These are phyloP conservation scores for Hystrix brachyura DNA, from an alignment of 2,113 vertebrate genomes.

Conservation along the genomic window DNA sequence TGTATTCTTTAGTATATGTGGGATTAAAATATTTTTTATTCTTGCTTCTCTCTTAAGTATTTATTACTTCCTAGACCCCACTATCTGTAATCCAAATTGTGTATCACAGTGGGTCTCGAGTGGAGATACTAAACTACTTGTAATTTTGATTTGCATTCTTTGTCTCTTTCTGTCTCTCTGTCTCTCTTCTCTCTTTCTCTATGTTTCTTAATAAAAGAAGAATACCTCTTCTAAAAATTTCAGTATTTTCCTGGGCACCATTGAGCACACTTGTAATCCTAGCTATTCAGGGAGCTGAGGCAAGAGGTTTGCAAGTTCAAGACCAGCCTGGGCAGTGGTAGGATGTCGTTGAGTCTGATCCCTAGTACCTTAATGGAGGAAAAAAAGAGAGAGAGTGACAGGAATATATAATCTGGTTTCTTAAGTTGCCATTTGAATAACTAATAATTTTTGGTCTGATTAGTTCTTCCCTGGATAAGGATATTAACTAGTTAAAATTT, in stretches of 20 bases:
- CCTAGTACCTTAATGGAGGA: neutral
- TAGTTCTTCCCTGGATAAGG: slow-evolving; percentile 5
- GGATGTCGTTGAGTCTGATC: neutral
- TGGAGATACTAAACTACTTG: neutral
- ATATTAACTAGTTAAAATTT: slow-evolving; percentile 42
- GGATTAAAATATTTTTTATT: slow-evolving; percentile 38
- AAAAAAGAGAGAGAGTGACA: neutral
- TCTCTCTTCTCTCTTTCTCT: neutral
- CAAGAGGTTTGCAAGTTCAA: neutral
- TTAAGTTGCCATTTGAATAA: slow-evolving; percentile 41
- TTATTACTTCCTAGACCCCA: neutral
- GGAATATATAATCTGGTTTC: neutral
- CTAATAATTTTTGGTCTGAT: slow-evolving; percentile 9
- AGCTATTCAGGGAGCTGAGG: neutral
- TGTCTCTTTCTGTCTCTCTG: neutral
- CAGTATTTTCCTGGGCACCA: neutral
- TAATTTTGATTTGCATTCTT: neutral
- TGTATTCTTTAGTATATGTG: neutral
- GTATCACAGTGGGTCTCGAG: neutral
- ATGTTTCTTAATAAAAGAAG: slow-evolving; percentile 20
- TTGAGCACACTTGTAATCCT: neutral
- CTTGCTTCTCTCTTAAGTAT: neutral
- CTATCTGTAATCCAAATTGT: slow-evolving; percentile 38
- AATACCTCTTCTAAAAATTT: neutral
- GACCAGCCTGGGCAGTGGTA: neutral